These are phyloP conservation scores for Setophaga kirtlandii DNA, from an alignment of 2,113 vertebrate species.

Conservation along the genomic window DNA sequence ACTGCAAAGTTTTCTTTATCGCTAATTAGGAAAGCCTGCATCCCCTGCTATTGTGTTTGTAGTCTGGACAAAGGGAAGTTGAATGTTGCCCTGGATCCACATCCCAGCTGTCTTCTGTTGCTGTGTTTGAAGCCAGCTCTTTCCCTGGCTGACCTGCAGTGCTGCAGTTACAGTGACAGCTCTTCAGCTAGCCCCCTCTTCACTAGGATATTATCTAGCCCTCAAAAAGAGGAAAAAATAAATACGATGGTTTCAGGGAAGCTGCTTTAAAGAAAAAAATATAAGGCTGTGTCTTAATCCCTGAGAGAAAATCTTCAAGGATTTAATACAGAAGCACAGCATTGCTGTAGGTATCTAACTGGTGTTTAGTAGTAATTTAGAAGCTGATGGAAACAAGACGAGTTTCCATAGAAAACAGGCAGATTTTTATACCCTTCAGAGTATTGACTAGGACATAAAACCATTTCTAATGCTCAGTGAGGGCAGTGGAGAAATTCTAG, in stretches of 20 bases:
- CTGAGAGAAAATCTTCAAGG: background rate
- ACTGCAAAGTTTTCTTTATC: background rate
- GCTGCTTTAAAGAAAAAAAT: background rate
- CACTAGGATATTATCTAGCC: background rate
- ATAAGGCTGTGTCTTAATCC: background rate
- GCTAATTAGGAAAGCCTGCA: background rate
- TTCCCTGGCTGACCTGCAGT: background rate
- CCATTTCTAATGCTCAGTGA: background rate
- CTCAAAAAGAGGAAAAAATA: background rate
- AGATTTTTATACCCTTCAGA: background rate
- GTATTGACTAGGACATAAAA: background rate
- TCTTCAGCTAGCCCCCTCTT: background rate
- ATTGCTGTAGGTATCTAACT: background rate
- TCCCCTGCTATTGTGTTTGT: background rate
- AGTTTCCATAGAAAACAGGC: background rate
- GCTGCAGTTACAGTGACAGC: background rate
- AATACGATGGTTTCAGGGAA: background rate
- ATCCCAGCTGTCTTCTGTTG: background rate
- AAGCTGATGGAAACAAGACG: background rate
- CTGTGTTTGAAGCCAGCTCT: background rate
- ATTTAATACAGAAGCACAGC: background rate
- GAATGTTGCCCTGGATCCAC: background rate
- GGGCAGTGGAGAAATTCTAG: background rate
- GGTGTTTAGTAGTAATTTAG: background rate
- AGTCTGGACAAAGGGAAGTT: background rate